Evolutionary conservation across 2,113 vertebrate species (phyloP).

Genomic region (Coptodon bakossiorum): DNA sequence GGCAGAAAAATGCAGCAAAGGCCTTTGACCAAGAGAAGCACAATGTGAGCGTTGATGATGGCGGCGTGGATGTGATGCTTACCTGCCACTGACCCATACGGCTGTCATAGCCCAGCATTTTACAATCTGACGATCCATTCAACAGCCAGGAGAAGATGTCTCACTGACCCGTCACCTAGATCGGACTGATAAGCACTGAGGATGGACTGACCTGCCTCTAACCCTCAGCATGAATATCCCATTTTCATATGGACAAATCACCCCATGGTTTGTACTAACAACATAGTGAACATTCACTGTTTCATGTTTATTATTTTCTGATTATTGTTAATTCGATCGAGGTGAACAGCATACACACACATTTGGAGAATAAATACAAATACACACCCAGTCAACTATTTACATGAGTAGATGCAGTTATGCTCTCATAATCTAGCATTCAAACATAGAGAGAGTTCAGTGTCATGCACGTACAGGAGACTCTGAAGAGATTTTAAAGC

Average conservation of each 20-base stretch:
- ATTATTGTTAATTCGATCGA: slow-evolving; percentile 20
- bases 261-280: not conserved
- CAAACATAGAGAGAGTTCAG: slow-evolving; percentile 1
- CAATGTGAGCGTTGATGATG: slow-evolving; percentile 68
- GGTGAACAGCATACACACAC: slow-evolving; percentile 41
- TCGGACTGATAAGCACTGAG: slow-evolving; percentile 37
- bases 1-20: slow-evolving; percentile 56
- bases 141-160: slow-evolving; percentile 39
- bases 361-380: slow-evolving; percentile 70
- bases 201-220: slow-evolving; percentile 42
- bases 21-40: slow-evolving; percentile 51
- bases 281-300: not conserved
- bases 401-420: slow-evolving; percentile 36
- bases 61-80: slow-evolving; percentile 55
- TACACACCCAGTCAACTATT: slow-evolving; percentile 34
- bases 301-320: slow-evolving; percentile 42
- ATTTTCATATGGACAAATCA: not conserved
- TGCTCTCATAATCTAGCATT: slow-evolving; percentile 32
- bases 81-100: slow-evolving; percentile 57
- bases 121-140: slow-evolving; percentile 36
- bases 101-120: slow-evolving; percentile 50
- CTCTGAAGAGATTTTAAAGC: not conserved
- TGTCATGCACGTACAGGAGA: not conserved
- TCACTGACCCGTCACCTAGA: slow-evolving; percentile 47
- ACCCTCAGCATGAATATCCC: slow-evolving; percentile 33